A percentile compares a stretch with the other conserved stretches of the same genome.
Evolutionary conservation across 2,113 vertebrate species (phyloP).

Genomic region (Sander vitreus): DNA sequence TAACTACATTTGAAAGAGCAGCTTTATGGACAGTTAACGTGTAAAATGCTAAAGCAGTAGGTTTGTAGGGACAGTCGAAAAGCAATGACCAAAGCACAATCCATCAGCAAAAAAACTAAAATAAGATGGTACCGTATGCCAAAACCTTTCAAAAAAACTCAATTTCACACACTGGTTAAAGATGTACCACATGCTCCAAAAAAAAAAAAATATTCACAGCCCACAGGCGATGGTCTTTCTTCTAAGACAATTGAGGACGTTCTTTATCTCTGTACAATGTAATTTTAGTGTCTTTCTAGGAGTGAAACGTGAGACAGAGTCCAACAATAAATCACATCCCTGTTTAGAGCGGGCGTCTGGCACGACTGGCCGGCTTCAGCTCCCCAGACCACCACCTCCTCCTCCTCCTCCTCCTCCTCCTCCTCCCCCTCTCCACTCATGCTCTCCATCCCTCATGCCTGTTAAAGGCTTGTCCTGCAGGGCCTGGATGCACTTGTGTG

Average conservation of each 20-base stretch:
- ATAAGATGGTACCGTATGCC: constrained; percentile 30
- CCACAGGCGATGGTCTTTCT: constrained; percentile 45
- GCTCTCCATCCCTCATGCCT: constrained; percentile 83
- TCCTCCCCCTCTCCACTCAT: constrained; percentile 68
- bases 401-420: constrained; percentile 31
- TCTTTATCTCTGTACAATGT: constrained; percentile 70
- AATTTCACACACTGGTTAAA: constrained; percentile 48
- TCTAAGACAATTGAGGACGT: constrained; percentile 64
- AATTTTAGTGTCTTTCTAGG: constrained; percentile 76
- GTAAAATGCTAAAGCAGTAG: background rate
- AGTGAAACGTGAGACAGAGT: constrained; percentile 71
- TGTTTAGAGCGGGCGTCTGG: constrained; percentile 82
- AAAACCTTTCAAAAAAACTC: constrained; percentile 3
- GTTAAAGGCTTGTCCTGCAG: constrained; percentile 86
- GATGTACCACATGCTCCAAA: constrained; percentile 55
- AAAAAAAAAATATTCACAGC: constrained; percentile 45
- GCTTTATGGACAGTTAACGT: constrained; percentile 7
- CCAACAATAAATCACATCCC: constrained; percentile 84
- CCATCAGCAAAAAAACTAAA: constrained; percentile 16
- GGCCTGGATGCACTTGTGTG: constrained; percentile 86
- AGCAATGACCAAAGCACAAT: constrained; percentile 20
- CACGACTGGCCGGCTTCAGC: constrained; percentile 74
- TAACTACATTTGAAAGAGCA: constrained; percentile 33
- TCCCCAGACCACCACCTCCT: constrained; percentile 75
- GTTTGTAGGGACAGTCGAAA: constrained; percentile 10